Percentiles rank a stretch among this genome's conserved stretches.
These are phyloP conservation scores for Connochaetes taurinus DNA, from an alignment of 2,113 vertebrate species.

Conservation along the genomic window DNA sequence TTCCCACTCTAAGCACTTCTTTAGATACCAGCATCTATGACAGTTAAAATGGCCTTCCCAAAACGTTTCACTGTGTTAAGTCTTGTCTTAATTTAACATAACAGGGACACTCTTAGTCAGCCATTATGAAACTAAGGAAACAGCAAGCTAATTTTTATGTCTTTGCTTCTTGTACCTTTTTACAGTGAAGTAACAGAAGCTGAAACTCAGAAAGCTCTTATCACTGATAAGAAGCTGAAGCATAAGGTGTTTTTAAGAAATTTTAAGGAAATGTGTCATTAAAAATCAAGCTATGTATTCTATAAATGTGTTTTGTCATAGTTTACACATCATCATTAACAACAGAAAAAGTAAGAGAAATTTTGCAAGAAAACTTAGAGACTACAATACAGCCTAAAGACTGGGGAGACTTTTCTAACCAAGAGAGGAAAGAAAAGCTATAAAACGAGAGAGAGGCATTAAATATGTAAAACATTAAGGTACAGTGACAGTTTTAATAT, in stretches of 20 bases:
- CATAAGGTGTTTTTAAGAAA: not conserved
- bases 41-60: not conserved
- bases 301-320: not conserved
- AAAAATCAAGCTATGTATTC: not conserved
- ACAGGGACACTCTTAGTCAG: not conserved
- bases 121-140: not conserved
- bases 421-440: not conserved
- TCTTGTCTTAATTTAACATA: not conserved
- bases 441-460: not conserved
- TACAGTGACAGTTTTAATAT: not conserved
- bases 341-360: not conserved
- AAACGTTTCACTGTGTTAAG: not conserved
- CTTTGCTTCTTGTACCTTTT: not conserved
- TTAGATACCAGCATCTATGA: not conserved
- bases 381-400: not conserved
- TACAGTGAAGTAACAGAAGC: not conserved
- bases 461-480: not conserved
- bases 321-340: not conserved
- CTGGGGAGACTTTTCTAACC: not conserved
- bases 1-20: not conserved
- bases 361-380: not conserved
- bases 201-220: not conserved
- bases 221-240: not conserved
- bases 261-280: not conserved
- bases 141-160: not conserved